Evolutionary conservation across 2,888 invertebrate genomes (phyloP).

Genomic region (Epinotia demarniana): DNA sequence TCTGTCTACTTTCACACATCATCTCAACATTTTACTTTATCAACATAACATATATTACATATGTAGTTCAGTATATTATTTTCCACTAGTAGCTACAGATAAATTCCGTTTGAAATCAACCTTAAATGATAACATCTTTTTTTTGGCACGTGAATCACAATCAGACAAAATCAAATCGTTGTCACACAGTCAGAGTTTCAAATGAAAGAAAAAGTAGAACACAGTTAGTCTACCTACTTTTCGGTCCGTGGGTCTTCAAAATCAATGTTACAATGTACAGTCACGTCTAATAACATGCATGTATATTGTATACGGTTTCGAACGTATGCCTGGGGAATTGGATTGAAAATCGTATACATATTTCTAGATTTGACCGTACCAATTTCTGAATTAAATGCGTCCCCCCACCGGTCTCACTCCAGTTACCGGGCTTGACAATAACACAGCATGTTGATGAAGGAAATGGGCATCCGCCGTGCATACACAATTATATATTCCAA

Average conservation of each 20-base stretch:
- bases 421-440: slow-evolving; percentile 66
- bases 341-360: too few relatives aligned
- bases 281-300: too few relatives aligned
- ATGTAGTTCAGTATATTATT: too few relatives aligned
- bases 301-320: too few relatives aligned
- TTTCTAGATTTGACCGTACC: neutral
- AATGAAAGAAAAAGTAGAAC: neutral
- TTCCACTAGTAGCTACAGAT: neutral
- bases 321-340: too few relatives aligned
- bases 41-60: too few relatives aligned
- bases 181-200: neutral
- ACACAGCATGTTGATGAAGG: slow-evolving; percentile 65
- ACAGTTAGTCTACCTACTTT: neutral
- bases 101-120: too few relatives aligned
- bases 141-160: neutral
- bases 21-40: too few relatives aligned
- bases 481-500: slow-evolving; percentile 53
- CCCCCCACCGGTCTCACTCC: slow-evolving; percentile 60
- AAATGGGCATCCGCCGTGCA: slow-evolving; percentile 68
- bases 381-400: slow-evolving; percentile 1
- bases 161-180: too few relatives aligned
- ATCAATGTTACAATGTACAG: neutral
- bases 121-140: too few relatives aligned
- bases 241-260: neutral
- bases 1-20: too few relatives aligned